Conservation (phyloP, 2,797 vertebrate species). For the Discoglossus pictus region DNA sequence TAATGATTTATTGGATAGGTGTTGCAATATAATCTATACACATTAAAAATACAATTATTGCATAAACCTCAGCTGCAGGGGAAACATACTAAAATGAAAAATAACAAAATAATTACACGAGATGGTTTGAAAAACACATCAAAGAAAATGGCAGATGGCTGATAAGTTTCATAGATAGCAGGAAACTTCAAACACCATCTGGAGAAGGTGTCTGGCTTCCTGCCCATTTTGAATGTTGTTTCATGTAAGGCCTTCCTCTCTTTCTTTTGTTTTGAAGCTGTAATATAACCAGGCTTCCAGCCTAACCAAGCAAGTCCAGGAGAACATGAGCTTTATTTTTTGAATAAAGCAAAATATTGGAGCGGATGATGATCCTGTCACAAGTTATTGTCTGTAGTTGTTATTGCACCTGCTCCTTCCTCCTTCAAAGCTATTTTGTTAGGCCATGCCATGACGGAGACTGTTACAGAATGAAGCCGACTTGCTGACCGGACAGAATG, state of each 20-base stretch:
- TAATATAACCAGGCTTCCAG: not conserved
- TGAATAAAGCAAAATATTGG: not conserved
- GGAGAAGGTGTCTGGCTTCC: not conserved
- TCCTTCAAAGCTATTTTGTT: no score
- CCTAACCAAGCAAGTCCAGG: not conserved
- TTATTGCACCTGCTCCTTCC: no score
- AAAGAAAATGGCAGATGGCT: slow-evolving; percentile 14
- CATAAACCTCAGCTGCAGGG: no score
- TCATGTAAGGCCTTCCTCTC: slow-evolving; percentile 2
- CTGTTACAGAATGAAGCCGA: no score
- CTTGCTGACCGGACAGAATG: no score
- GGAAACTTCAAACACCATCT: slow-evolving; percentile 15
- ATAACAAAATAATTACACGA: not conserved
- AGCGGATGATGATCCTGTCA: no score
- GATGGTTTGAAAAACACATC: not conserved
- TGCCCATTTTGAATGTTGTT: not conserved
- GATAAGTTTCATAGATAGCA: not conserved
- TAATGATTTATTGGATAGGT: no score
- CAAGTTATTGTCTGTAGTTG: no score
- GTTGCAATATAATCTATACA: no score
- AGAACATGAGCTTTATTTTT: not conserved
- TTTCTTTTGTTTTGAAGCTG: not conserved
- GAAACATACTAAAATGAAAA: no score
- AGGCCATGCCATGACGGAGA: no score
- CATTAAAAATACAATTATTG: no score